Base-by-base conservation (phyloP, 2,113 vertebrate species). In the Chroicocephalus ridibundus region DNA sequence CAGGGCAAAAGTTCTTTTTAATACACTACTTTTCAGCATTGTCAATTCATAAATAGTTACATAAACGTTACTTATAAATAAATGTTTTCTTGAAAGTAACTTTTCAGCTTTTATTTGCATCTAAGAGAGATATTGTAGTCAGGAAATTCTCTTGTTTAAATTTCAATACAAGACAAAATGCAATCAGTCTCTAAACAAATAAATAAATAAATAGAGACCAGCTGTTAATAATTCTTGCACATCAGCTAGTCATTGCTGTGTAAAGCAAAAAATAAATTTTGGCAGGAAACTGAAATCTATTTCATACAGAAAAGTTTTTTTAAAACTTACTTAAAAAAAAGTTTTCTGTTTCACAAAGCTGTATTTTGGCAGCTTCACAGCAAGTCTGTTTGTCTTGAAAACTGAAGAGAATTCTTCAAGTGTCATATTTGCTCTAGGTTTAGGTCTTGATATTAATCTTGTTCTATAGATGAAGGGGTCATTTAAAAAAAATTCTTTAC, bases 341-440 rank as follows among this genome's bases (percentile, higher is more conserved):
- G 3, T 77, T 94, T 88, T 92, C 62, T 96, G 13, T 97, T 96
- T 91, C 57, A 34, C 21, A 54, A 88, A 84, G 46, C 44, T 62
- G 20, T 68, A 82, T 85, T 78, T 97, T 96, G 91, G 80, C 94
- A 97, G 44, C 82, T 95, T 91, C 74, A 51, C 21, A 27, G 14
- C n/a, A 93, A 86, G 57, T 60, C 61, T 91, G 36, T 91, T 92
- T 94, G 86, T 94, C 93, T 93, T 91, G 72, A 97, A 96, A 97
- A 88, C 70, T 97, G 90, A 96, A 90, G 79, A 96, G 85, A 96
- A 96, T 95, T 92, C 88, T 96, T 94, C 86, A 88, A 91, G 89
- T 93, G 74, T 90, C 83, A 81, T 95, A 54, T 96, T 97, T 98
- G 72, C 49, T 84, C 32, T 92, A 49, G 79, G 55, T 91, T 97